phyloP scores from a whole-genome alignment of 1,140 invertebrate species.

The Micrasema longulum region DNA sequence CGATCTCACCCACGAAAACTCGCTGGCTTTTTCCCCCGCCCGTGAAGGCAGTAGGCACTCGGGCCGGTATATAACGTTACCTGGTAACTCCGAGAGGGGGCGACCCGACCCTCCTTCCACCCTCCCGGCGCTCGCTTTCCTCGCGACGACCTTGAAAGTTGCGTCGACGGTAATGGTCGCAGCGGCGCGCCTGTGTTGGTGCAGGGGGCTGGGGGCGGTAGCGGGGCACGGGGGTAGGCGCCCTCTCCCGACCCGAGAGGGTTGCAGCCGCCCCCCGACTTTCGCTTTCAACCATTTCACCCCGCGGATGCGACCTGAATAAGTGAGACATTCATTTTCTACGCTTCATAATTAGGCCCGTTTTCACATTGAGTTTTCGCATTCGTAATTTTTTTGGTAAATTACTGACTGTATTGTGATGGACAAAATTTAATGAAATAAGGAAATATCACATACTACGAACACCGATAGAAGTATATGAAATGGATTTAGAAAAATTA shows the following conservation, averaged over 20 bases:
- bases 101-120: constrained; percentile 1
- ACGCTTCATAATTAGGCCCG: constrained; percentile 12
- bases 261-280: constrained; percentile 33
- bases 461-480: too few relatives aligned
- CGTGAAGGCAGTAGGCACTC: constrained; percentile 17
- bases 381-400: too few relatives aligned
- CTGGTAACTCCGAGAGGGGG: constrained; percentile 50
- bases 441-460: too few relatives aligned
- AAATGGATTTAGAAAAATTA: too few relatives aligned
- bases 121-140: constrained; percentile 39
- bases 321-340: constrained; percentile 36
- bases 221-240: constrained; percentile 30
- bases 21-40: constrained; percentile 17
- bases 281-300: constrained; percentile 23
- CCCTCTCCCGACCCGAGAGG: constrained; percentile 9
- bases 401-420: too few relatives aligned
- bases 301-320: constrained; percentile 29
- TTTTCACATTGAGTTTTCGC: neutral
- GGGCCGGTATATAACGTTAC: constrained; percentile 53
- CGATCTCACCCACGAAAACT: constrained; percentile 22
- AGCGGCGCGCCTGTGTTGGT: constrained; percentile 35
- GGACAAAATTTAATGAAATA: too few relatives aligned
- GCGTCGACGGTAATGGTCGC: constrained; percentile 52
- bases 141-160: constrained; percentile 55
- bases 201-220: constrained; percentile 28